phyloP scores from a whole-genome alignment of 2,888 invertebrate species.

The Eupithecia dodoneata region DNA sequence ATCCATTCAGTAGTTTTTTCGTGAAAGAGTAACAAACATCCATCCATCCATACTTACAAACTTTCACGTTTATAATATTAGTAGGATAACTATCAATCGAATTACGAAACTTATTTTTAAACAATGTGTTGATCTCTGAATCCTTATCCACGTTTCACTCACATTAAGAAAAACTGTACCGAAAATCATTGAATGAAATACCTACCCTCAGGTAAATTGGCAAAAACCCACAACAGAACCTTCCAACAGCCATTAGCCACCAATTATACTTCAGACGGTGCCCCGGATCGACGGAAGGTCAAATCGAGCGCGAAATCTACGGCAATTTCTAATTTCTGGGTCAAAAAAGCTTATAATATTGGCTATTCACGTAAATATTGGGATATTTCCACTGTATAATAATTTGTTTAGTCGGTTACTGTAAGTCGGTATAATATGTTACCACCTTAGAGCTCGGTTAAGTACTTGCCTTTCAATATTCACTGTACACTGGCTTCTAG shows the following conservation, averaged over 20 bases:
- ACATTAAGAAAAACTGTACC: neutral
- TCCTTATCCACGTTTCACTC: neutral
- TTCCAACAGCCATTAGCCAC: constrained; percentile 12
- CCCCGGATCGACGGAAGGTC: constrained; percentile 33
- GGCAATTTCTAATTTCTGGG: constrained; percentile 1
- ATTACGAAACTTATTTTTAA: too few relatives aligned
- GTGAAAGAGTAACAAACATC: too few relatives aligned
- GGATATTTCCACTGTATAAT: neutral
- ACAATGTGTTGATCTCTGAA: too few relatives aligned
- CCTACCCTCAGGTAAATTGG: constrained; percentile 9
- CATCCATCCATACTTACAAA: too few relatives aligned
- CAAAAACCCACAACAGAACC: constrained; percentile 19
- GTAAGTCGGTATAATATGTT: neutral
- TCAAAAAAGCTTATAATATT: constrained; percentile 2
- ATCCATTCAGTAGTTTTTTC: too few relatives aligned
- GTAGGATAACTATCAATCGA: too few relatives aligned
- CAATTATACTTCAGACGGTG: constrained; percentile 23
- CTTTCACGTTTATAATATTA: too few relatives aligned
- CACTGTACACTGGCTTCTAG: neutral
- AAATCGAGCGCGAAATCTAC: constrained; percentile 20
- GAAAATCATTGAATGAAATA: constrained; percentile 9
- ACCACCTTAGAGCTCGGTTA: neutral
- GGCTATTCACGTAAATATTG: neutral
- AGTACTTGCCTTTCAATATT: neutral
- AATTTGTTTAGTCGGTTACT: neutral